Conservation (phyloP, 2,113 vertebrate species). For the Fregetta grallaria region DNA sequence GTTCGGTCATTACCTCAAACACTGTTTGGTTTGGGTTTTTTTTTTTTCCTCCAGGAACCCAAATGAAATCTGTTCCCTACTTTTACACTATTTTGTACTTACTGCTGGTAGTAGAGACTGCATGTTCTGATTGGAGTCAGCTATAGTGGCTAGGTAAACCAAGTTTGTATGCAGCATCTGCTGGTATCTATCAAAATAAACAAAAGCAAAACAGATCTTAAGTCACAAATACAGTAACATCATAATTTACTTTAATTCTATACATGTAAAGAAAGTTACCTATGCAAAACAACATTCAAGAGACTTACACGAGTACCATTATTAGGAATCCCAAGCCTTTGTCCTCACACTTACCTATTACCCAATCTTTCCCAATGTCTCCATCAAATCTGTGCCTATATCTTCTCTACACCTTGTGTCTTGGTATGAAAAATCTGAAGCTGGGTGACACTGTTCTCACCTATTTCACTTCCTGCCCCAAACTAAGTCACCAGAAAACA, state of each 20-base stretch:
- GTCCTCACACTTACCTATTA: not conserved
- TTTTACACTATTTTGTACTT: constrained; percentile 74
- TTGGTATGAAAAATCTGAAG: not conserved
- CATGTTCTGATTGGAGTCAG: constrained; percentile 99
- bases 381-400: not conserved
- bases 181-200: constrained; percentile 85
- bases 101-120: constrained; percentile 97
- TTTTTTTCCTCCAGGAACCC: not conserved
- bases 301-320: not conserved
- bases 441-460: not conserved
- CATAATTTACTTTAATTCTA: not conserved
- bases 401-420: not conserved
- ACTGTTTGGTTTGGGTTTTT: not conserved
- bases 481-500: not conserved
- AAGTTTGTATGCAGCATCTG: constrained; percentile 98
- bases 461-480: not conserved
- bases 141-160: constrained; percentile 98
- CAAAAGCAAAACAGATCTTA: not conserved
- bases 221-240: not conserved
- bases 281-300: not conserved
- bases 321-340: not conserved
- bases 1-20: not conserved
- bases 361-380: not conserved
- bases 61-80: not conserved
- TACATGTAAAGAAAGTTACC: not conserved